Base-by-base conservation (phyloP, 2,888 invertebrate species). In the Drosophila rubida region DNA sequence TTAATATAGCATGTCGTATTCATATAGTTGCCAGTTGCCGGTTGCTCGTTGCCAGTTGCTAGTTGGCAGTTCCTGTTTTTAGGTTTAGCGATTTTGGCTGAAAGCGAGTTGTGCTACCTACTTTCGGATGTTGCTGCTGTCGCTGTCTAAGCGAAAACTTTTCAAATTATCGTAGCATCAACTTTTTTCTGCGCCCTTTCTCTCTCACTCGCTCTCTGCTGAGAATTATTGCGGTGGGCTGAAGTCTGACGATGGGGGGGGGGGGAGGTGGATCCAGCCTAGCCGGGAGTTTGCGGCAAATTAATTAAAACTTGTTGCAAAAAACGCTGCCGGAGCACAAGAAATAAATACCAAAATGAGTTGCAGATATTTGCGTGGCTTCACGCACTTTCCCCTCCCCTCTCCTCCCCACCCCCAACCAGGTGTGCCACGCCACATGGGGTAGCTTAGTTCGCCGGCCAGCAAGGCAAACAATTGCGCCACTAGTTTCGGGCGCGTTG, bases 161-260 rank as follows among this genome's bases (percentile, higher is more conserved):
- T 84, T 84, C 84, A 84, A 84, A 84, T 84, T 84, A 84, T 84
- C 87, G 85, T 85, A 70, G 84, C 78, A 82, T 85, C 85, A 84
- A 85, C 81, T 80, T 80, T 70, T 80, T 80, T 78, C 68, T 73
- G 48, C 59, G 55, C 54, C 66, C 75, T 50, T 27, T 11, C 46
- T 30, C 30, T 48, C 39, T 55, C 53, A 32, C 41, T 30, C 49
- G 8, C 11, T 11, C 23, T 4, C 19, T 46, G 60, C 27, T 22
- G 65, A 57, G 80, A 74, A 80, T 62, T 83, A 80, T 68, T 72
- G 67, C 63, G 62, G 44, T 37, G 48, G 54, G 44, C 49, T 41
- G 23, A 6, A 45, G 25, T 9, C 4, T 13, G 30, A 30, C 6
- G 44, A 37, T 45, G 32, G 42, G n/a, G n/a, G n/a, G n/a, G n/a